Percentiles rank a stretch among this genome's conserved stretches.
Evolutionary conservation across 2,113 vertebrate genomes (phyloP).

Genomic region (Condylura cristata): DNA sequence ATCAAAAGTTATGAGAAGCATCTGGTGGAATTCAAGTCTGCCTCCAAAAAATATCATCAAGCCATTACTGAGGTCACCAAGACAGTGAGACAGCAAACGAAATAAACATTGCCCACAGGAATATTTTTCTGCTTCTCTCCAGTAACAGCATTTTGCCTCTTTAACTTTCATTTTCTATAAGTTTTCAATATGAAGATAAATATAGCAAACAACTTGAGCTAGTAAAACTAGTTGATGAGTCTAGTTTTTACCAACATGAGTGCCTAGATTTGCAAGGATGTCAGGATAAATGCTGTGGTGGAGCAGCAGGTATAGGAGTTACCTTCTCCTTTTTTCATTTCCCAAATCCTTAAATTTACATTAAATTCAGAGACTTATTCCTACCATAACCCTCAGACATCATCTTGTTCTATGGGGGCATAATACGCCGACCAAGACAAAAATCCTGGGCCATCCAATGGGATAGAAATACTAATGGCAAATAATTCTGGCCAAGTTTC

Average conservation of each 20-base stretch:
- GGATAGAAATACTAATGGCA: background rate
- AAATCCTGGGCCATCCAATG: background rate
- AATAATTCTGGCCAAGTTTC: background rate
- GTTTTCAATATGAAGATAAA: background rate
- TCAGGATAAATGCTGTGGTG: background rate
- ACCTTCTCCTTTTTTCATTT: constrained; percentile 11
- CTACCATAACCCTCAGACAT: background rate
- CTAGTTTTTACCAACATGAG: background rate
- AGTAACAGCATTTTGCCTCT: background rate
- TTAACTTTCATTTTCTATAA: background rate
- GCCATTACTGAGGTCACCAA: constrained; percentile 83
- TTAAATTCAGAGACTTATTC: background rate
- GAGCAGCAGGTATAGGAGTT: background rate
- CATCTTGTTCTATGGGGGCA: background rate
- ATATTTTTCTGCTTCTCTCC: background rate
- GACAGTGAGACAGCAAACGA: constrained; percentile 78
- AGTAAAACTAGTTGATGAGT: background rate
- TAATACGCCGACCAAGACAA: background rate
- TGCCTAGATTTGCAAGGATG: background rate
- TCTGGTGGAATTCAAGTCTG: constrained; percentile 85
- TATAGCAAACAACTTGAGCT: background rate
- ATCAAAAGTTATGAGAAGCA: constrained; percentile 86
- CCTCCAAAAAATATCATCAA: constrained; percentile 84
- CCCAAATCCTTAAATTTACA: constrained; percentile 14
- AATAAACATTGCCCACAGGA: constrained; percentile 58